phyloP scores from a whole-genome alignment of 2,888 invertebrate species.

The Cephus runcator region DNA sequence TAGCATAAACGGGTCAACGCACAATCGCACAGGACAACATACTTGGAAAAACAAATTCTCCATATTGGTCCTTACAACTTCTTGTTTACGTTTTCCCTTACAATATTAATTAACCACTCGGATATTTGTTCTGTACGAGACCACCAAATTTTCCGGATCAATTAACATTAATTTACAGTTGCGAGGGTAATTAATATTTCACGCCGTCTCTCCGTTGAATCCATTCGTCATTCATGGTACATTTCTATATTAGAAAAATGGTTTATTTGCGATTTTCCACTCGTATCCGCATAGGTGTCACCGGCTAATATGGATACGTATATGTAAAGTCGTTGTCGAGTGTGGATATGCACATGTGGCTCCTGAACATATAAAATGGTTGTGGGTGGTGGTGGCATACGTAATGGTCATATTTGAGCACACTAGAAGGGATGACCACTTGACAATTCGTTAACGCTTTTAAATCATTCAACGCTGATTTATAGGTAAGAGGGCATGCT shows the following conservation, averaged over 20 bases:
- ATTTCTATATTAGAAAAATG: background rate
- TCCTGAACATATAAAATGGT: background rate
- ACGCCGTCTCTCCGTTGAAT: background rate
- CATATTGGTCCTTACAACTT: background rate
- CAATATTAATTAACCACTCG: background rate
- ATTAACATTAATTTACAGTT: background rate
- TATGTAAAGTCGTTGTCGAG: background rate
- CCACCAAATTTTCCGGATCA: background rate
- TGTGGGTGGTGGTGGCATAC: background rate
- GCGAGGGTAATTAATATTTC: background rate
- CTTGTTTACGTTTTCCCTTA: background rate
- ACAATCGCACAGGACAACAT: background rate
- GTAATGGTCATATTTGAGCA: too few relatives aligned
- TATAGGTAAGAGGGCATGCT: conserved; percentile 29
- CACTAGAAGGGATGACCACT: background rate
- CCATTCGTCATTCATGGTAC: background rate
- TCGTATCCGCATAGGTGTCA: background rate
- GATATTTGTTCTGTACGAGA: background rate
- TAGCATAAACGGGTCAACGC: background rate
- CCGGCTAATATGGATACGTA: background rate
- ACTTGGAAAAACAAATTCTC: background rate
- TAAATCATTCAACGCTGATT: background rate
- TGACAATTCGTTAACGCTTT: background rate
- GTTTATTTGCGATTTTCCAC: background rate
- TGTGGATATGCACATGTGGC: background rate